Conservation (phyloP, 2,113 vertebrate species). For the Taurulus bubalis region DNA sequence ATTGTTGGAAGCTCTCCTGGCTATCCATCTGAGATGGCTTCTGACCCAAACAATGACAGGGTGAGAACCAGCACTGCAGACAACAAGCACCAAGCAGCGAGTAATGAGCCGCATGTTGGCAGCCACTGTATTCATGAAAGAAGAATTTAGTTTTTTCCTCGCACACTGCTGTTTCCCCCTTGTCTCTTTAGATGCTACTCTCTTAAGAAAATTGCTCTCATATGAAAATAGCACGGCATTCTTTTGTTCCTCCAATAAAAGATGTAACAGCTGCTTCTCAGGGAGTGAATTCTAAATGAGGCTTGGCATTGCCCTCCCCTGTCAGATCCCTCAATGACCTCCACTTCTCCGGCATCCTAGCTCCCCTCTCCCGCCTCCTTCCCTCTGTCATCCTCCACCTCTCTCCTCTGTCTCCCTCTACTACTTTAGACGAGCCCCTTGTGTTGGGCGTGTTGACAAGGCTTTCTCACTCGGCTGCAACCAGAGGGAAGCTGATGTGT, state of each 20-base stretch:
- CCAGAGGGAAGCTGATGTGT: conserved; percentile 68
- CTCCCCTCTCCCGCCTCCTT: conserved; percentile 33
- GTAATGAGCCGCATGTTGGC: conserved; percentile 54
- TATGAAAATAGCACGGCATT: conserved; percentile 68
- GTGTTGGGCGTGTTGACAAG: conserved; percentile 75
- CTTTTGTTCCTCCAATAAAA: conserved; percentile 80
- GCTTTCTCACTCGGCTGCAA: conserved; percentile 70
- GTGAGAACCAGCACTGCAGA: conserved; percentile 44
- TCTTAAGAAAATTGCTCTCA: conserved; percentile 68
- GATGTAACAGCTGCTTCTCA: conserved; percentile 81
- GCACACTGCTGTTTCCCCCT: conserved; percentile 38
- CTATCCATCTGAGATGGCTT: conserved; percentile 59
- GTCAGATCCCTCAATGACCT: conserved; percentile 77
- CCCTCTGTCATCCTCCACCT: conserved; percentile 65
- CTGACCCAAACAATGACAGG: conserved; percentile 68
- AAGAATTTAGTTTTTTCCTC: conserved; percentile 39
- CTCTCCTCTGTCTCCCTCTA: conserved; percentile 48
- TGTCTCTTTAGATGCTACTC: conserved; percentile 57
- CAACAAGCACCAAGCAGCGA: conserved; percentile 33
- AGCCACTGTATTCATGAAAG: conserved; percentile 37
- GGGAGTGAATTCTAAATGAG: conserved; percentile 81
- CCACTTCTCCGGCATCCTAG: conserved; percentile 59
- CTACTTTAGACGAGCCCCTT: conserved; percentile 62
- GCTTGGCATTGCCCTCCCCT: conserved; percentile 73
- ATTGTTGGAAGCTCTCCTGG: conserved; percentile 55